These are phyloP conservation scores for Neosalanx taihuensis DNA, from an alignment of 2,797 vertebrate genomes.

Conservation along the genomic window DNA sequence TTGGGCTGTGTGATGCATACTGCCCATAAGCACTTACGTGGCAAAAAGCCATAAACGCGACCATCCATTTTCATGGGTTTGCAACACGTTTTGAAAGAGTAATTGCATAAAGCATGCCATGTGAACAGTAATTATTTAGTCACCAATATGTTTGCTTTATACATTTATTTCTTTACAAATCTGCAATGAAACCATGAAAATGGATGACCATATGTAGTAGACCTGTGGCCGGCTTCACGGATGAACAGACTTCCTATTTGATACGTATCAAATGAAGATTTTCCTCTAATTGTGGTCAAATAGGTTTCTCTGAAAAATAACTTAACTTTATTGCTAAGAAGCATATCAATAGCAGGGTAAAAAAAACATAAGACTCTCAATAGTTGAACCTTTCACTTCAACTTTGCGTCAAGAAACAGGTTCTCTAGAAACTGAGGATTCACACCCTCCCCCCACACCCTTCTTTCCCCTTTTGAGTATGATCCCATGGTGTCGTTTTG, in stretches of 20 bases:
- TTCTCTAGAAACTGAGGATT: slow-evolving; percentile 26
- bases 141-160: not conserved
- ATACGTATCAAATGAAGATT: slow-evolving; percentile 7
- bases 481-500: slow-evolving; percentile 43
- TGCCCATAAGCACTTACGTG: slow-evolving; percentile 44
- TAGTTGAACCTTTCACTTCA: not conserved
- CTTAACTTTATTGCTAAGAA: not conserved
- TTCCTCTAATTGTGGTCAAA: not conserved
- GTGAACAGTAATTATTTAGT: slow-evolving; percentile 1
- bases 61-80: slow-evolving; percentile 56
- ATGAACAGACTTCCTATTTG: slow-evolving; percentile 17
- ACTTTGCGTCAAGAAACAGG: not conserved
- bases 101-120: slow-evolving; percentile 22
- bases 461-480: slow-evolving; percentile 21
- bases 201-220: too few species aligned
- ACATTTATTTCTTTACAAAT: slow-evolving; percentile 51
- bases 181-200: slow-evolving; percentile 12
- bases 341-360: not conserved
- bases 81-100: slow-evolving; percentile 40
- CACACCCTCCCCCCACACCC: slow-evolving; percentile 5
- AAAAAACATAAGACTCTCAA: not conserved
- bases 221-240: not conserved
- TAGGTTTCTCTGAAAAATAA: slow-evolving; percentile 1
- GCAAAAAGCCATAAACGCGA: slow-evolving; percentile 54
- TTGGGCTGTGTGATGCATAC: slow-evolving; percentile 49